Conservation (phyloP, 2,888 invertebrate genomes). For the Actias luna region DNA sequence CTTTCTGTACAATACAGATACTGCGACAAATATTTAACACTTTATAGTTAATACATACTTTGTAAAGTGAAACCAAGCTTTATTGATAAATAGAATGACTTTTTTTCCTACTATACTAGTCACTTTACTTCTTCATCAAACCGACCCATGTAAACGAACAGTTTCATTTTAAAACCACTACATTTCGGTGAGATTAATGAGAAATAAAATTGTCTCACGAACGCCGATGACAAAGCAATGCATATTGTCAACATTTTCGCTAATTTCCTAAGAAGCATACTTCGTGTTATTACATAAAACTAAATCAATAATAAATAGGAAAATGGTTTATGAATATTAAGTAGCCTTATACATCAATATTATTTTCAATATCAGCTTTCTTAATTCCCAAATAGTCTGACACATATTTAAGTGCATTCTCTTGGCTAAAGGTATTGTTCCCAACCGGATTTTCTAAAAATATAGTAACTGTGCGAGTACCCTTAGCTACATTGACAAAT, state of each 20-base stretch:
- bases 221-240: too few species aligned
- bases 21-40: too few species aligned
- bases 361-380: constrained; percentile 43
- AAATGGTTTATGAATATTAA: constrained; percentile 18
- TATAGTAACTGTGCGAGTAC: constrained; percentile 78
- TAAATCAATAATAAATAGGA: constrained; percentile 16
- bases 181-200: background rate
- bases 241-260: background rate
- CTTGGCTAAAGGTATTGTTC: constrained; percentile 47
- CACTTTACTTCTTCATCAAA: background rate
- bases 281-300: background rate
- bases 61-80: too few species aligned
- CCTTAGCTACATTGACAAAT: constrained; percentile 83
- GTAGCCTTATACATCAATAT: constrained; percentile 22
- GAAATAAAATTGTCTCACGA: background rate
- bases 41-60: too few species aligned
- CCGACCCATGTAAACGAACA: background rate
- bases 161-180: background rate
- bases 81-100: too few species aligned
- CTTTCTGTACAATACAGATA: too few species aligned
- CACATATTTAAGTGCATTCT: constrained; percentile 52
- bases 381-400: constrained; percentile 54
- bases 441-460: constrained; percentile 87
- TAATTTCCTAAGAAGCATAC: background rate
- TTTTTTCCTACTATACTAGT: too few species aligned